Base-by-base conservation (phyloP, 2,888 invertebrate species). In the Apodemia mormo region DNA sequence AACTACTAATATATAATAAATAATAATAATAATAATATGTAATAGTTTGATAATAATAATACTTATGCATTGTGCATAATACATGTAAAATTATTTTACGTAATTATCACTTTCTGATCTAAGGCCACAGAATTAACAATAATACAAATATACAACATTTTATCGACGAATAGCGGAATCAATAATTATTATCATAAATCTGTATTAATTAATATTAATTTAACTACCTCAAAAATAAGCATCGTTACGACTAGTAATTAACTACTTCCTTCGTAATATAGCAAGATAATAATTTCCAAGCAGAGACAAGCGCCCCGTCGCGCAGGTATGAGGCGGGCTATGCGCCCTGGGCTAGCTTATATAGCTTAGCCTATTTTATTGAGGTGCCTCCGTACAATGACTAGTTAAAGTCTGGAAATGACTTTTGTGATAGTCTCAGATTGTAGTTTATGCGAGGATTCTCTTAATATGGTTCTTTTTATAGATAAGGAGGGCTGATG, bases 251-350 rank as follows among this genome's bases (percentile, higher is more conserved):
- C 29, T 58, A 58, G 58, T 58, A 58, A 58, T 58, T 58, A 58
- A 58, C 7, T 30, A 30, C 30, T 58, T 58, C 58, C 58, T 58
- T 9, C 8, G 10, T 58, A 30, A 58, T 30, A 30, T 29, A 58
- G 58, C 58, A 58, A 58, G 58, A 67, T 52, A 65, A 68, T 65
- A 65, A 65, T 45, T 68, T 68, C 64, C 81, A 82, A 87, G 87
- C 87, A 87, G 86, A 87, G 82, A 77, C 82, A 78, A 76, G 85
- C 82, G 80, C 70, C 70, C 67, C 67, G 67, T 45, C 14, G 66
- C 45, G 66, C 10, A 58, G 58, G 58, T 33, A 58, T 58, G 58
- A 49, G 45, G 4, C 12, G 45, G 45, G 10, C 45, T 49, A 3
- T 14, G 45, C 45, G 45, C 58, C 30, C 30, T 30, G 58, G 30